Evolutionary conservation across 1,140 invertebrate species (phyloP).

Genomic region (Pentalonia nigronervosa): DNA sequence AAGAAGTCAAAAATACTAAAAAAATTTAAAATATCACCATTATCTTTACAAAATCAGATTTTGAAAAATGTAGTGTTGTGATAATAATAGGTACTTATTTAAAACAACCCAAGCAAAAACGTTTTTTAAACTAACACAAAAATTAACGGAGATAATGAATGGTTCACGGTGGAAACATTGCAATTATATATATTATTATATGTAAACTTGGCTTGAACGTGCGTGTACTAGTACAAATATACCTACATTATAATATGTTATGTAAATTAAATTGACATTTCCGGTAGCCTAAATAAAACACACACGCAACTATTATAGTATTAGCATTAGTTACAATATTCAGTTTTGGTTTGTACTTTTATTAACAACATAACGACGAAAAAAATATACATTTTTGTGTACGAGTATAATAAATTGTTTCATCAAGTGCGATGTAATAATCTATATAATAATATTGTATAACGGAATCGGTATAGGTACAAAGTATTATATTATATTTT

Average conservation of each 20-base stretch:
- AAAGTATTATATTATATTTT: not conserved
- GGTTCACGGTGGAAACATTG: not conserved
- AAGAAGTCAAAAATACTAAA: not conserved
- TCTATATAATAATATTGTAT: not conserved
- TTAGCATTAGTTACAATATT: not conserved
- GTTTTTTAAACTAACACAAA: not conserved
- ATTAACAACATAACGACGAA: not conserved
- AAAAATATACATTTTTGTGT: not conserved
- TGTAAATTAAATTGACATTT: slow-evolving; percentile 23
- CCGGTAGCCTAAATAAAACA: slow-evolving; percentile 9
- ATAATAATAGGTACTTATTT: not conserved
- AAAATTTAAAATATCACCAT: not conserved
- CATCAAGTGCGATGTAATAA: not conserved
- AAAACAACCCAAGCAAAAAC: not conserved
- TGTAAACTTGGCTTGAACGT: not conserved
- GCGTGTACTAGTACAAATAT: not conserved
- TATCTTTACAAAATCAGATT: not conserved
- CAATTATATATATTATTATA: not conserved
- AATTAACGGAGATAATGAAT: slow-evolving; percentile 1
- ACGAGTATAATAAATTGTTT: not conserved
- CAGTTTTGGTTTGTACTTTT: not conserved
- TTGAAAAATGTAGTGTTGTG: not conserved
- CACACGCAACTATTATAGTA: not conserved
- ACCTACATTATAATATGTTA: not conserved
- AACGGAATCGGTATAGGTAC: not conserved